Base-by-base conservation (phyloP, 2,797 vertebrate species). In the Erpetoichthys calabaricus region DNA sequence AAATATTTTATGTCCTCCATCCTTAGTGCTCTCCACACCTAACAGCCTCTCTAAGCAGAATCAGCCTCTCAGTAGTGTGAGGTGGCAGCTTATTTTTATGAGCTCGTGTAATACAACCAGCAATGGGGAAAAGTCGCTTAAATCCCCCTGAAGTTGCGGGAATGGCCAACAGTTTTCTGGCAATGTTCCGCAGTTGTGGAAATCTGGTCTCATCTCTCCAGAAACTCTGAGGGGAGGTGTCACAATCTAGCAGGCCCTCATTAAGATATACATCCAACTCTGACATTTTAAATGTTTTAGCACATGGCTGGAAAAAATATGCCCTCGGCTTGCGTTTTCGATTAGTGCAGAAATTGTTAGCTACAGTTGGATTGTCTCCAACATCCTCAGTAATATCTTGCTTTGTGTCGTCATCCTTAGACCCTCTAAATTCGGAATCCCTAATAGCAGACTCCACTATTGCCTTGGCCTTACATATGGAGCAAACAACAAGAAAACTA, bases 141-240 rank as follows among this genome's bases (percentile, higher is more conserved):
- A 85, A 86, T 43, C 84, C 82, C 5, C 83, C 80, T 0, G 80
- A 79, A 9, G 81, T 80, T 45, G 80, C 78, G 0, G 83, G 84
- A 3, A 75, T 59, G 0, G 78, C 72, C 60, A 87, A 63, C 42
- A 85, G 70, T 58, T 71, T 82, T 60, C 70, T 76, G 56, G 79
- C 77, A 1, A 79, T 46, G 9, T 42, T 57, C 58, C 69, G 81
- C 3, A 86, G 75, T 25, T 56, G 45, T 0, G 82, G 81, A 45
- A 82, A 85, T 2, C 68, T 63, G 5, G 43, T 3, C 0, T 81
- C 81, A 7, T 64, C 67, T 63, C 69, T 80, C 85, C 85, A 87
- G 64, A 69, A 86, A 1, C 60, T 8, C n/a, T 74, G 51, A 45
- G 60, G 61, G 41, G 71, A 78, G 60, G 47, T 43, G 5, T 55